Conservation (phyloP, 2,797 vertebrate genomes). For the Falco novaeseelandiae region DNA sequence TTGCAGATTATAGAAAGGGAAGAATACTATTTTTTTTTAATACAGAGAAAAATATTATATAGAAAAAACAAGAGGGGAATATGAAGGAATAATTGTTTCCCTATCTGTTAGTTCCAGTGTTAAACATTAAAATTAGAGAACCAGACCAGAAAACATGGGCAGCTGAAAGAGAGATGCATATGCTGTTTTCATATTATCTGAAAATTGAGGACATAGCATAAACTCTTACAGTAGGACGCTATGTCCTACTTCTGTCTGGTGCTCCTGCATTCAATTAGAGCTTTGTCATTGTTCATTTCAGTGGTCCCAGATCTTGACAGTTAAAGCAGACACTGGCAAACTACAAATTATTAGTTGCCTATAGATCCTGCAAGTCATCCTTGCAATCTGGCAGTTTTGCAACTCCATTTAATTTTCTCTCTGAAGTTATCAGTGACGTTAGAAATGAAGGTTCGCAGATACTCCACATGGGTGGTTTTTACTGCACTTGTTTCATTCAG, state of each 20-base stretch:
- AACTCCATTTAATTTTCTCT: constrained; percentile 60
- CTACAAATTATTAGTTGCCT: constrained; percentile 4
- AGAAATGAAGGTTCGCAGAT: constrained; percentile 50
- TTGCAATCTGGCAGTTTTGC: not conserved
- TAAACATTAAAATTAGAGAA: not conserved
- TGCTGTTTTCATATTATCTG: not conserved
- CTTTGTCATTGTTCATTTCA: not conserved
- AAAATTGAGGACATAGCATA: not conserved
- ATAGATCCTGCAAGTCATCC: constrained; percentile 65
- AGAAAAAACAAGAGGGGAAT: not conserved
- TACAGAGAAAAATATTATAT: not conserved
- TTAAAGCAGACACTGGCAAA: constrained; percentile 21
- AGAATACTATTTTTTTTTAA: not conserved
- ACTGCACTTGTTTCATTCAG: constrained; percentile 31
- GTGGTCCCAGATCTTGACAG: not conserved
- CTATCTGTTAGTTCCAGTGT: not conserved
- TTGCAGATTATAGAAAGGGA: not conserved
- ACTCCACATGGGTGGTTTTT: constrained; percentile 24
- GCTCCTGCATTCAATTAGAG: not conserved
- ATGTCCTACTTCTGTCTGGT: not conserved
- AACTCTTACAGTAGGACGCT: not conserved
- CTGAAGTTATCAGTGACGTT: constrained; percentile 58
- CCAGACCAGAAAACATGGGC: not conserved
- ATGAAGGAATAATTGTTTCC: not conserved
- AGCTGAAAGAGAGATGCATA: not conserved